Evolutionary conservation across 2,797 vertebrate species (phyloP).

Genomic region (Hybognathus amarus): DNA sequence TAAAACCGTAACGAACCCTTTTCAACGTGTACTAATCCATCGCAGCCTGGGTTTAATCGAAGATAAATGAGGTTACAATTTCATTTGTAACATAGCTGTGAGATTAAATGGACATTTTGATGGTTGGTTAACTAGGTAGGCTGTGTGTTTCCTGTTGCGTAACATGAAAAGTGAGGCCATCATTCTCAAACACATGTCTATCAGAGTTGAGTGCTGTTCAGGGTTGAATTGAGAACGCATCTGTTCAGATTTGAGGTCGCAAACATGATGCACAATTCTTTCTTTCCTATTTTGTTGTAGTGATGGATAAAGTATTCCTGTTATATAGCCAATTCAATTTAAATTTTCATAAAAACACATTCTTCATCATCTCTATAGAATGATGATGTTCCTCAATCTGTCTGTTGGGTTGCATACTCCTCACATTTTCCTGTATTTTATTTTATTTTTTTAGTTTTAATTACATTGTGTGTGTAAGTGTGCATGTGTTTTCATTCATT

Average conservation of each 20-base stretch:
- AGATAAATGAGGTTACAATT: slow-evolving; percentile 1
- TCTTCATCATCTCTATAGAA: slow-evolving; percentile 2
- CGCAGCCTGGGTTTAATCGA: neutral
- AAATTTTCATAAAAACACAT: slow-evolving; percentile 17
- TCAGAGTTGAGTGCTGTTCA: neutral
- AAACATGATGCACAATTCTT: neutral
- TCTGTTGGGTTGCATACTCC: slow-evolving; percentile 79
- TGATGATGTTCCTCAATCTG: slow-evolving; percentile 17
- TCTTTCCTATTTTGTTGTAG: neutral
- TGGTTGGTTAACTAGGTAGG: neutral
- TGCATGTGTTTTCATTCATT: slow-evolving; percentile 56
- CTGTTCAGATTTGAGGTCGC: neutral
- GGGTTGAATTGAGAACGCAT: slow-evolving; percentile 4
- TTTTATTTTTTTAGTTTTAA: slow-evolving; percentile 41
- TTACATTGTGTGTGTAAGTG: slow-evolving; percentile 63
- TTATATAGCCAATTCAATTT: neutral
- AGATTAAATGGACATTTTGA: neutral
- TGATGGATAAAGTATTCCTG: neutral
- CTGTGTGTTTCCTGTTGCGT: slow-evolving; percentile 14
- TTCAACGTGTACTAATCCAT: neutral
- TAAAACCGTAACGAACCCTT: slow-evolving; percentile 1
- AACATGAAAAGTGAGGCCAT: slow-evolving; percentile 1
- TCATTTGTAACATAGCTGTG: neutral
- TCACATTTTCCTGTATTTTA: slow-evolving; percentile 29
- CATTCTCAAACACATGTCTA: neutral